Evolutionary conservation across 2,888 invertebrate species (phyloP).

Genomic region (Plutella xylostella): DNA sequence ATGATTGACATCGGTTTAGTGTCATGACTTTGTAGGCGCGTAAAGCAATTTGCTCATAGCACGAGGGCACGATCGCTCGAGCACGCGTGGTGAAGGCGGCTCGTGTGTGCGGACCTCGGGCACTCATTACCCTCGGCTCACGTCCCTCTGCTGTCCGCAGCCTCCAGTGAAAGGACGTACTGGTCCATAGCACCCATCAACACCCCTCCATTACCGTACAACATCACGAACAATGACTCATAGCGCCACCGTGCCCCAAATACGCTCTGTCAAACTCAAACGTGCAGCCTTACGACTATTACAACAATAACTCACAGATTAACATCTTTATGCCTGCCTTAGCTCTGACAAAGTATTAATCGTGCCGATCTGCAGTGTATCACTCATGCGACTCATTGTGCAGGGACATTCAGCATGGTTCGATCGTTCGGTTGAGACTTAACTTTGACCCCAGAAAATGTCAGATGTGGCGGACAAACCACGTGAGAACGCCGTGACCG

Average conservation of each 20-base stretch:
- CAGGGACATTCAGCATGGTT: constrained; percentile 48
- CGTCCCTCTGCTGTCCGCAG: constrained; percentile 17
- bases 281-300: neutral
- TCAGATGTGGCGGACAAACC: constrained; percentile 30
- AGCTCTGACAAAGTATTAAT: constrained; percentile 20
- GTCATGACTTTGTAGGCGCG: no score
- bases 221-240: no score
- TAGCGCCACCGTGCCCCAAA: constrained; percentile 1
- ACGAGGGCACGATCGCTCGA: neutral
- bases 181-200: neutral
- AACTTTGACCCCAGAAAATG: constrained; percentile 52
- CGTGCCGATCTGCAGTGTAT: constrained; percentile 43
- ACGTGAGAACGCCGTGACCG: constrained; percentile 31
- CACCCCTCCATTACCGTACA: neutral
- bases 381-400: constrained; percentile 36
- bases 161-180: constrained; percentile 10
- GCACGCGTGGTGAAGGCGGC: neutral
- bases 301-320: constrained; percentile 17
- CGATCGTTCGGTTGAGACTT: constrained; percentile 32
- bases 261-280: neutral
- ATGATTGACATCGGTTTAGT: no score
- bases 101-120: constrained; percentile 15
- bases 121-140: constrained; percentile 22
- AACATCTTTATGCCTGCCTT: constrained; percentile 11
- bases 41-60: neutral